These are phyloP conservation scores for Laothoe populi DNA, from an alignment of 2,888 invertebrate genomes.

Conservation along the genomic window DNA sequence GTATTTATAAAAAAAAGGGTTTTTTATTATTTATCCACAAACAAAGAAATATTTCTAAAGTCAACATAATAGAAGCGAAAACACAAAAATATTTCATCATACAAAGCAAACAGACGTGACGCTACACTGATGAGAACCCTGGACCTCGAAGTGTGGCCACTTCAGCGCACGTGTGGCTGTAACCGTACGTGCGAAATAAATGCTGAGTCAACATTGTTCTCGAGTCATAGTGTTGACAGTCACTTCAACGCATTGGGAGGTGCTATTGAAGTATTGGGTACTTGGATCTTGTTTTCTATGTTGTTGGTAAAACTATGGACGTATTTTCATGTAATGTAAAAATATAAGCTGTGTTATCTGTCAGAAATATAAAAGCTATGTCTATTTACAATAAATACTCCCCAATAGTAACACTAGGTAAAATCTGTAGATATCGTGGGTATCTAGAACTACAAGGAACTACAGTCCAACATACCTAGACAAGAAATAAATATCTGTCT, in stretches of 20 bases:
- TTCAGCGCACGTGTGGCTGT: slow-evolving; percentile 14
- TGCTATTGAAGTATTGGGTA: slow-evolving; percentile 1
- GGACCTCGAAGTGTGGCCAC: slow-evolving; percentile 20
- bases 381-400: too few relatives aligned
- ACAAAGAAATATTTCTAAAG: neutral
- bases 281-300: neutral
- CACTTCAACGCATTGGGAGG: slow-evolving; percentile 7
- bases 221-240: neutral
- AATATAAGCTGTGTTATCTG: too few relatives aligned
- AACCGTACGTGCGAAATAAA: slow-evolving; percentile 18
- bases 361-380: too few relatives aligned
- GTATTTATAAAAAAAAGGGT: too few relatives aligned
- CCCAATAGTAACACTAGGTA: too few relatives aligned
- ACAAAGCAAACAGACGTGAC: slow-evolving; percentile 18
- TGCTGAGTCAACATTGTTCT: slow-evolving; percentile 16
- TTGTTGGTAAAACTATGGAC: neutral
- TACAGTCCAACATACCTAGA: too few relatives aligned
- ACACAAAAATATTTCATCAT: slow-evolving; percentile 10
- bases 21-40: too few relatives aligned
- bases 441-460: too few relatives aligned
- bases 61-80: neutral
- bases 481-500: too few relatives aligned
- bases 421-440: too few relatives aligned
- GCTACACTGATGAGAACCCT: slow-evolving; percentile 4
- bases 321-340: neutral